Evolutionary conservation across 2,888 invertebrate species (phyloP).

Genomic region (Ornithoptera alexandrae): DNA sequence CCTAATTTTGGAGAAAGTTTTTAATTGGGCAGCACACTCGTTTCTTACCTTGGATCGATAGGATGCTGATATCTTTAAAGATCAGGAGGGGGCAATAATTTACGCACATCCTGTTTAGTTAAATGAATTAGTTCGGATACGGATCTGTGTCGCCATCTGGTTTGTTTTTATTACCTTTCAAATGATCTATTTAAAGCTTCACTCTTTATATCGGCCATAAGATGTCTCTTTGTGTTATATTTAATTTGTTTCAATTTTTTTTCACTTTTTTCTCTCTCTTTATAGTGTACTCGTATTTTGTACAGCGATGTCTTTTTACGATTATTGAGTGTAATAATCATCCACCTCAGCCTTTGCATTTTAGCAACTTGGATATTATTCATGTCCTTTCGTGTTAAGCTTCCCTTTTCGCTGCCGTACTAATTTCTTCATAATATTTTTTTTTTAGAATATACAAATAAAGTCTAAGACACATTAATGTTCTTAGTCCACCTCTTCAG

Average conservation of each 20-base stretch:
- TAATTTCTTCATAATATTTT: too few relatives aligned
- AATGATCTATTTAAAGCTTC: neutral
- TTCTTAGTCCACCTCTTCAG: too few relatives aligned
- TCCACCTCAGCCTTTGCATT: too few relatives aligned
- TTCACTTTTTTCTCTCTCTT: neutral
- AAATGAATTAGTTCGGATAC: neutral
- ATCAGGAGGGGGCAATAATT: neutral
- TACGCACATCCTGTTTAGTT: neutral
- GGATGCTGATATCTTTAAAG: neutral
- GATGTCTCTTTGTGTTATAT: neutral
- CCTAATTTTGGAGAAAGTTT: neutral
- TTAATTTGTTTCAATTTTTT: neutral
- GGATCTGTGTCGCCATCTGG: neutral
- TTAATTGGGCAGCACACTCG: neutral
- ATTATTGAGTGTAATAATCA: too few relatives aligned
- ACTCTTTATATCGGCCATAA: neutral
- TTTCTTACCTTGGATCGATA: neutral
- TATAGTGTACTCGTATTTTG: too few relatives aligned
- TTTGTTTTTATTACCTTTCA: neutral
- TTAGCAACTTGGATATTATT: too few relatives aligned
- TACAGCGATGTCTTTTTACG: too few relatives aligned
- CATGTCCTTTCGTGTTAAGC: too few relatives aligned
- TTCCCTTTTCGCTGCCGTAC: too few relatives aligned
- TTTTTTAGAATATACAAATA: too few relatives aligned
- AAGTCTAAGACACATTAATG: too few relatives aligned